Evolutionary conservation across 2,888 invertebrate genomes (phyloP), one percentile per base, ranked within the genome.

Genomic region (Mactromeris polynyma): DNA sequence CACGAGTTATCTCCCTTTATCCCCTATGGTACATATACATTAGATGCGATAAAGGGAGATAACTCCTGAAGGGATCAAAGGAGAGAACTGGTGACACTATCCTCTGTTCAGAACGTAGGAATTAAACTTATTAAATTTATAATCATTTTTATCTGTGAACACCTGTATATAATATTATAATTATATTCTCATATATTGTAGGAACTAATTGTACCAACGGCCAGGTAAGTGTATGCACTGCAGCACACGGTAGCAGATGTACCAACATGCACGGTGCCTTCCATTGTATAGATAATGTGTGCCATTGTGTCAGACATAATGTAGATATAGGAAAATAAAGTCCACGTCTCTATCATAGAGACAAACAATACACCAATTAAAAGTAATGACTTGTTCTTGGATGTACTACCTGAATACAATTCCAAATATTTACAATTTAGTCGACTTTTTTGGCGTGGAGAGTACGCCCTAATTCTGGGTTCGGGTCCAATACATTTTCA

Each of bases 261-360:
- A 33, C 1, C 26, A 31, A 73, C 19, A 19, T 73, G 2, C 14
- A 26, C 4, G 73, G 73, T 26, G 33, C 11, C 4, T 73, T 73
- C 73, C 73, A 73, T 33, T 73, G 73, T 73, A 17, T 73, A 11
- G 73, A 73, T 36, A 73, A 73, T 33, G 73, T 73, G 17, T 73
- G 73, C 36, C 73, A 73, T 36, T 73, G 73, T 33, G 36, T 73
- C 33, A 73, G 14, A 4, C 14, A 73, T 17, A 73, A 73, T 33
- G 36, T 33, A 1, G 73, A 73, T 17, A 73, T 73, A 26, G 73
- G 73, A 33, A 73, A 73, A 73, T 73, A 73, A 73, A 14, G 26
- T 26, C 26, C n/a, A n/a, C n/a, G n/a, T n/a, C n/a, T n/a, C n/a
- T n/a, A n/a, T n/a, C n/a, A n/a, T n/a, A n/a, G n/a, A n/a, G n/a